Percentiles rank a stretch among this genome's conserved stretches.
Evolutionary conservation across 2,797 vertebrate genomes (phyloP).

Genomic region (Bovichtus variegatus): DNA sequence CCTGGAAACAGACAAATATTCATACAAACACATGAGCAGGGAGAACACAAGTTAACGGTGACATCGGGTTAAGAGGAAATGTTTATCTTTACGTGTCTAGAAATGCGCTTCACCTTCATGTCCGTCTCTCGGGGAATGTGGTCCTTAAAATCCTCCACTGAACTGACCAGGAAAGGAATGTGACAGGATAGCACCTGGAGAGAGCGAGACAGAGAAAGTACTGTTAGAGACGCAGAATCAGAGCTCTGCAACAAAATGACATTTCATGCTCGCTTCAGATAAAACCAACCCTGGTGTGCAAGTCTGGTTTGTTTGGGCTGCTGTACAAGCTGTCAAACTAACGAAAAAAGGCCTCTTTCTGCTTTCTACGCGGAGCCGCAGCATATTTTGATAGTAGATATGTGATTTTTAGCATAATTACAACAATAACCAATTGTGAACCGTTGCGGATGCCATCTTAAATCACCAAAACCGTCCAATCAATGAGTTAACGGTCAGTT

Average conservation of each 20-base stretch:
- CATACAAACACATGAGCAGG: not conserved
- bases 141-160: slow-evolving; percentile 98
- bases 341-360: no score
- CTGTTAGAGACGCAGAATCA: not conserved
- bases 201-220: not conserved
- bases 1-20: slow-evolving; percentile 77
- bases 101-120: slow-evolving; percentile 91
- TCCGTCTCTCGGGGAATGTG: slow-evolving; percentile 99
- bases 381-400: no score
- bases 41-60: not conserved
- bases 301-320: no score
- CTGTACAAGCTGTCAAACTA: no score
- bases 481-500: no score
- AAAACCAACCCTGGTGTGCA: no score
- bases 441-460: no score
- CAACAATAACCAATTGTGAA: no score
- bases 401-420: no score
- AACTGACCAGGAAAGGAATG: slow-evolving; percentile 99
- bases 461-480: no score
- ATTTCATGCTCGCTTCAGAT: no score
- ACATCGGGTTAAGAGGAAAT: not conserved
- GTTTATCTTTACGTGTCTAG: not conserved
- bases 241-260: not conserved
- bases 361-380: no score
- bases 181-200: slow-evolving; percentile 96